phyloP scores from a whole-genome alignment of 2,113 vertebrate species.

The Heterotis niloticus region DNA sequence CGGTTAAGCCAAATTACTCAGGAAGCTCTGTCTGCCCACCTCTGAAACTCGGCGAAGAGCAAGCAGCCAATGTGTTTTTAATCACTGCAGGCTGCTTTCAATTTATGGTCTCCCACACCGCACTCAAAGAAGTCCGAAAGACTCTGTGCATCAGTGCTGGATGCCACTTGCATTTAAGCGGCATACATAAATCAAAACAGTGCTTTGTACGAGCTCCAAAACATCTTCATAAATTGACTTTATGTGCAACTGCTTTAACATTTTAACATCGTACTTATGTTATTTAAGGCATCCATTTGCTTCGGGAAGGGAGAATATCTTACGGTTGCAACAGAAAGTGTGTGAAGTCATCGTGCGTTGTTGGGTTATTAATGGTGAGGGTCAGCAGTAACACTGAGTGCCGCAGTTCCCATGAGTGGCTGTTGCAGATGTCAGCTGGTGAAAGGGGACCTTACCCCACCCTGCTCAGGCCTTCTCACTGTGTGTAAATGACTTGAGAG shows the following conservation, averaged over 20 bases:
- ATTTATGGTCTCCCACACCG: not conserved
- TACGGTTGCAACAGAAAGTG: too few species aligned
- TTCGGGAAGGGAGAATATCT: not conserved
- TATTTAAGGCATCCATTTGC: constrained; percentile 2
- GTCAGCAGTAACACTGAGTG: too few species aligned
- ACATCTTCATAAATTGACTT: constrained; percentile 12
- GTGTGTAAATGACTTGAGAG: too few species aligned
- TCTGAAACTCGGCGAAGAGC: not conserved
- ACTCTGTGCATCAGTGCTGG: not conserved
- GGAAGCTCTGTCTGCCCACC: not conserved
- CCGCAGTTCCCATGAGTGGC: too few species aligned
- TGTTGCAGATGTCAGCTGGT: too few species aligned
- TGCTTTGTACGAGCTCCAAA: not conserved
- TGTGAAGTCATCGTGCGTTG: too few species aligned
- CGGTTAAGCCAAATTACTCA: not conserved
- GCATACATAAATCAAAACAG: not conserved
- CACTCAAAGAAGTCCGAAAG: not conserved
- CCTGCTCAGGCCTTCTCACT: too few species aligned
- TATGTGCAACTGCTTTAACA: not conserved
- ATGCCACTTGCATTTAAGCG: not conserved
- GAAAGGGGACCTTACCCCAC: too few species aligned
- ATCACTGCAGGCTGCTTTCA: constrained; percentile 10
- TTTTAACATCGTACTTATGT: not conserved
- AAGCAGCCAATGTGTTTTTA: constrained; percentile 17
- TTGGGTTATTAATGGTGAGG: too few species aligned